Evolutionary conservation across 2,113 vertebrate genomes (phyloP), one percentile per base, ranked within the genome.

Genomic region (Rhadina sibilatrix): DNA sequence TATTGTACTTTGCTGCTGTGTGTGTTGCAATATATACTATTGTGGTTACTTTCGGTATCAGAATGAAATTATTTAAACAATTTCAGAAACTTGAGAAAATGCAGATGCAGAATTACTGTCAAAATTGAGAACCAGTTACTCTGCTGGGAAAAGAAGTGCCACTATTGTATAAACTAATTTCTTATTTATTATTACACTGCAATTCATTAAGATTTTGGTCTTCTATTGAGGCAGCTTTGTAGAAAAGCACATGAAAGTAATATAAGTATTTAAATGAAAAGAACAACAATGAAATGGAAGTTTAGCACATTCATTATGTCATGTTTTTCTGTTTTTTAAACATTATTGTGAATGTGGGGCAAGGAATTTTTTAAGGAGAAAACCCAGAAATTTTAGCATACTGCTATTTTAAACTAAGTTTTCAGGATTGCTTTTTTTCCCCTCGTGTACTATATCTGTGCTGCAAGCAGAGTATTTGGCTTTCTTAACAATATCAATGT

Each of bases 301-400:
- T 80, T 77, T 46, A 87, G 19, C 17, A 40, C 1, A 3, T 50
- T 65, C 6, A 13, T 61, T 9, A n/a, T 60, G 68, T 31, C 18
- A 15, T 1, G 0, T 10, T 57, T 89, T 66, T 54, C 35, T 56
- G 9, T 1, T 75, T 74, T 47, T 81, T 33, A 64, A 77, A 63
- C 11, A 8, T 44, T 3, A 0, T 53, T 19, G 12, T 16, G 12
- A 78, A 65, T 0, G 0, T 69, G 25, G 20, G 8, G 12, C 28
- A 60, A 81, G 25, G 33, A 15, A 76, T 19, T 5, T 53, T 84
- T 71, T 42, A 78, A 61, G 31, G 28, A 56, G 11, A 71, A 71
- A 65, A 33, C 1, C 20, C 16, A 52, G 42, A 81, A 31, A 21
- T 19, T 75, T 78, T 54, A 12, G 19, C 63, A 38, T 12, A 12